These are phyloP conservation scores for Varanus komodoensis DNA, from an alignment of 2,113 vertebrate species.

Conservation along the genomic window DNA sequence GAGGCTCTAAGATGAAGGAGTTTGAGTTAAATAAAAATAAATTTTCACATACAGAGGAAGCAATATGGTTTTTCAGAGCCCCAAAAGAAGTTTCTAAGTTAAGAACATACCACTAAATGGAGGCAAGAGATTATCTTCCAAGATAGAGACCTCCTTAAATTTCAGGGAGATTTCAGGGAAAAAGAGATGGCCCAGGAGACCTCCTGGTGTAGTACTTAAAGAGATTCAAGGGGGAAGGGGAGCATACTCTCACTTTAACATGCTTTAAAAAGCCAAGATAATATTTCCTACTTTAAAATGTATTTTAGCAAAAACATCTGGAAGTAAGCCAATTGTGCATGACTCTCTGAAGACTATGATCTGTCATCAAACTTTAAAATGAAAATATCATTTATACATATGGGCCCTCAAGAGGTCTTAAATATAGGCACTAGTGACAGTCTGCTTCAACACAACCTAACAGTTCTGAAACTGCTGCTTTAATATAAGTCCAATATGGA, in stretches of 20 bases:
- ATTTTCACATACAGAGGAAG: background rate
- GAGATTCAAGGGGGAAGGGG: background rate
- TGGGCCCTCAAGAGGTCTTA: background rate
- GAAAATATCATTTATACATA: background rate
- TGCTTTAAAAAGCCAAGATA: background rate
- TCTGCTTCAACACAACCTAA: background rate
- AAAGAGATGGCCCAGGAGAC: background rate
- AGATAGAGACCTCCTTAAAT: background rate
- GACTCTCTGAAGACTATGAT: background rate
- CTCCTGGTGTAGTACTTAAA: background rate
- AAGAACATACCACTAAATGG: background rate
- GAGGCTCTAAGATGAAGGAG: background rate
- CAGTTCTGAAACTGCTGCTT: background rate
- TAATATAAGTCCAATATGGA: background rate
- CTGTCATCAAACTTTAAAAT: background rate
- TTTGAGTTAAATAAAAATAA: too few relatives aligned
- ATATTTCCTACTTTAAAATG: background rate
- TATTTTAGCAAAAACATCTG: constrained; percentile 7
- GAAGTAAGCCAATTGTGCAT: background rate
- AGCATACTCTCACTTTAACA: background rate
- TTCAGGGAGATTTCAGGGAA: constrained; percentile 3
- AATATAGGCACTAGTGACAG: background rate
- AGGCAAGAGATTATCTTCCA: constrained; percentile 11
- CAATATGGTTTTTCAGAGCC: background rate
- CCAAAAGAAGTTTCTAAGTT: background rate